Percentiles rank a stretch among this genome's conserved stretches.
phyloP scores from a whole-genome alignment of 30 jellyfish, hydroid and myxozoan species.

The Morbakka virulenta region DNA sequence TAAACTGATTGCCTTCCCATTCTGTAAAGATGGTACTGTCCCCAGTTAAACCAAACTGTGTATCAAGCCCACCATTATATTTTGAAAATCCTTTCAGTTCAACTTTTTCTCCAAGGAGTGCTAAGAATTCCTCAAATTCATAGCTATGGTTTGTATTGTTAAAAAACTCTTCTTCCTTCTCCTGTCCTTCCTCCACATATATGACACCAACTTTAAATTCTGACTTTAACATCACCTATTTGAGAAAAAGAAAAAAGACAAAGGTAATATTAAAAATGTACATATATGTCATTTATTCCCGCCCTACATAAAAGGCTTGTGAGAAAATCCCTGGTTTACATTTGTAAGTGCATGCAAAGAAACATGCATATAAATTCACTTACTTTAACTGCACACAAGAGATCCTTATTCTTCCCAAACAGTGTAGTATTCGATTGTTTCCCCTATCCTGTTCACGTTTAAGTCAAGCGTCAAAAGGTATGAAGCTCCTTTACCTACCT shows the following conservation, averaged over 20 bases:
- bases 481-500: too few relatives aligned
- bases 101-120: slow-evolving; percentile 76
- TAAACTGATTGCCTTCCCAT: slow-evolving; percentile 67
- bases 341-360: too few relatives aligned
- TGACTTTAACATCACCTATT: slow-evolving; percentile 83
- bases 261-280: too few relatives aligned
- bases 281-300: too few relatives aligned
- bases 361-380: too few relatives aligned
- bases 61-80: slow-evolving; percentile 92
- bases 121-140: slow-evolving; percentile 77
- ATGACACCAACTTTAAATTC: slow-evolving; percentile 92
- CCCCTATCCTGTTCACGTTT: too few relatives aligned
- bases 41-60: slow-evolving; percentile 77
- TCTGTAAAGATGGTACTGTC: slow-evolving; percentile 69
- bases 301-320: too few relatives aligned
- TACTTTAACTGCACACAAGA: too few relatives aligned
- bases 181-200: slow-evolving; percentile 81
- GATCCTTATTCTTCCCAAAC: too few relatives aligned
- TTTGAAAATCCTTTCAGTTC: slow-evolving; percentile 75
- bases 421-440: too few relatives aligned
- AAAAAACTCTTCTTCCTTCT: slow-evolving; percentile 84
- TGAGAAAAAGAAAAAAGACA: background rate
- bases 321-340: too few relatives aligned
- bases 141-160: slow-evolving; percentile 71
- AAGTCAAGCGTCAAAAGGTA: too few relatives aligned